Evolutionary conservation across 1,140 invertebrate species (phyloP).

Genomic region (Eupeodes corollae): DNA sequence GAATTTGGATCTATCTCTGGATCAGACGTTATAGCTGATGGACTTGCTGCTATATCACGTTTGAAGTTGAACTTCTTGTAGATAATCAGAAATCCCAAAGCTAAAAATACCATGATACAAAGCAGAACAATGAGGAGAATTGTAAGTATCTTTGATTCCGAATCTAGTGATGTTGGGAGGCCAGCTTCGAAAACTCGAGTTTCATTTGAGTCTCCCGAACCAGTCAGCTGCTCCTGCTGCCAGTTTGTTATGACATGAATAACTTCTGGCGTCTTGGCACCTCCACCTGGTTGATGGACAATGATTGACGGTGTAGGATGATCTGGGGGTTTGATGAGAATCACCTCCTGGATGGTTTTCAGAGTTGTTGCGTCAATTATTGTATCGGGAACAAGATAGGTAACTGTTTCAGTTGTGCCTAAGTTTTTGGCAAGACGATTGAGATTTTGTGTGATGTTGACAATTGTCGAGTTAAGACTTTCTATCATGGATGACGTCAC

Average conservation of each 20-base stretch:
- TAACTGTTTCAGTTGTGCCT: conserved; percentile 15
- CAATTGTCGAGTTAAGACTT: conserved; percentile 30
- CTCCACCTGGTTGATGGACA: conserved; percentile 23
- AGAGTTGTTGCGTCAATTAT: conserved; percentile 1
- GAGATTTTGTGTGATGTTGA: conserved; percentile 38
- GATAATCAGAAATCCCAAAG: conserved; percentile 22
- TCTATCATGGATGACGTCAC: conserved; percentile 29
- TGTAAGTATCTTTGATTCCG: conserved; percentile 20
- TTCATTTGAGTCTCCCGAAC: conserved; percentile 3
- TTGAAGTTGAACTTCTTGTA: conserved; percentile 6
- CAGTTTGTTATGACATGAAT: conserved; percentile 33
- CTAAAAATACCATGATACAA: conserved; percentile 20
- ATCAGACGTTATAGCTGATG: not conserved
- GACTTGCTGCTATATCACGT: not conserved
- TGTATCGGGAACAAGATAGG: conserved; percentile 1
- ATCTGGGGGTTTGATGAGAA: conserved; percentile 27
- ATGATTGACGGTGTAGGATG: conserved; percentile 29
- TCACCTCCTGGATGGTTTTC: conserved; percentile 25
- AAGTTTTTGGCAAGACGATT: conserved; percentile 39
- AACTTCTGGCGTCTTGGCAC: conserved; percentile 21
- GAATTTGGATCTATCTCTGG: not conserved
- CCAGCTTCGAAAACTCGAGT: too few relatives aligned
- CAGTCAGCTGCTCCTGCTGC: conserved; percentile 14
- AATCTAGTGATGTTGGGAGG: conserved; percentile 1
- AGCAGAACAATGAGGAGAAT: conserved; percentile 24